phyloP scores from a whole-genome alignment of 30 jellyfish, hydroid and myxozoan species.

The Aurelia coerulea region DNA sequence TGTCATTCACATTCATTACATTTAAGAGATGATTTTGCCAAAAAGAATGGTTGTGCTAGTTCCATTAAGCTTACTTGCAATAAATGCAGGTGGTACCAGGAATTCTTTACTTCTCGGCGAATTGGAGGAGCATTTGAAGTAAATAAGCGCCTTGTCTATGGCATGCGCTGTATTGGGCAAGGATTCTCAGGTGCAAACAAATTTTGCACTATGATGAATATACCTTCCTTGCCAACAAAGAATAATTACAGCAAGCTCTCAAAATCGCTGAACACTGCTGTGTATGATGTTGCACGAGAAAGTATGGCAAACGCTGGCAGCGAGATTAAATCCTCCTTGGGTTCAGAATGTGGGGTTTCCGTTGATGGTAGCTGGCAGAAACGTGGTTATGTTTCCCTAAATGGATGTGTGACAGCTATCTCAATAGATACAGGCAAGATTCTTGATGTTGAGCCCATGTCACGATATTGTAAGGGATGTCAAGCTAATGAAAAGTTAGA shows the following conservation, averaged over 20 bases:
- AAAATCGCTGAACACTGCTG: neutral
- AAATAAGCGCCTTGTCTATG: no score
- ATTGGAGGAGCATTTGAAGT: no score
- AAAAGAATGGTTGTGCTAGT: no score
- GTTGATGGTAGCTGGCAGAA: conserved; percentile 26
- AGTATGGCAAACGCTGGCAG: conserved; percentile 4
- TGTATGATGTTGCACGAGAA: conserved; percentile 36
- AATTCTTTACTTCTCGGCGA: no score
- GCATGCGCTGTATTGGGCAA: conserved; percentile 7
- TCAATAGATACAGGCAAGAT: conserved; percentile 2
- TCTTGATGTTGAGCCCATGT: conserved; percentile 2
- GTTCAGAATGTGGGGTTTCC: conserved; percentile 5
- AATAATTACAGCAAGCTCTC: conserved; percentile 12
- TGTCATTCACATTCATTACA: neutral
- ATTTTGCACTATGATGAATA: conserved; percentile 15
- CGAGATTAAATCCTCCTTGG: neutral
- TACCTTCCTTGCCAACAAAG: conserved; percentile 29
- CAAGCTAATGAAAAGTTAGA: conserved; percentile 1
- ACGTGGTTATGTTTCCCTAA: conserved; percentile 5
- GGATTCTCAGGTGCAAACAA: conserved; percentile 14
- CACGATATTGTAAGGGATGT: conserved; percentile 3
- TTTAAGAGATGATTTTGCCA: neutral
- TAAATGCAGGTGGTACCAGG: no score
- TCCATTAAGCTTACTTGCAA: no score
- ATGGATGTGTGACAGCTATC: conserved; percentile 9